Evolutionary conservation across 2,888 invertebrate genomes (phyloP), one percentile per base, ranked within the genome.

Genomic region (Rhyacophila evoluta): DNA sequence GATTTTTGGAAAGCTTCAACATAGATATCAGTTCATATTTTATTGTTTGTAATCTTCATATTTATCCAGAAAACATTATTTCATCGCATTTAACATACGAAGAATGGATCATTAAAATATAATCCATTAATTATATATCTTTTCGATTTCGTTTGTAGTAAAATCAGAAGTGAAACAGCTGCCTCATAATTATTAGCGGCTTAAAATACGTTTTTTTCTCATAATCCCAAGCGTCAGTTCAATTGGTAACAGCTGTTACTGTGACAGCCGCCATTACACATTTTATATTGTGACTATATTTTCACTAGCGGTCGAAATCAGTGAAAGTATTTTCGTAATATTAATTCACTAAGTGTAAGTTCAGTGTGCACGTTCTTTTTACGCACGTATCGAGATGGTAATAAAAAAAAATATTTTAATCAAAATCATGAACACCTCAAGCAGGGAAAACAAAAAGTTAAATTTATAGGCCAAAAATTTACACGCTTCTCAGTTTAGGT

Each of bases 291-390:
- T 55, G 25, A 55, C 55, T 19, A 55, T 55, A 5, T 5, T 33
- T 55, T 55, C 55, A 19, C 25, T 8, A 19, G 15, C 19, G 55
- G 19, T 19, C 55, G 55, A 55, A 19, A 19, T 55, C 55, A 55
- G 55, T 55, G 55, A 55, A 55, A 55, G 55, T 55, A 1, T 55
- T 55, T 55, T 55, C 55, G 55, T 55, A 55, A 55, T 55, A n/a
- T n/a, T n/a, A 55, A 55, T 41, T 19, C 15, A 41, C 19, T 55
- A 55, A 55, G 25, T 25, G 55, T 5, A 25, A 19, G 55, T 12
- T 41, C 15, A 1, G 41, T 41, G 6, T 41, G 41, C 41, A 15
- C 8, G 38, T 41, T 41, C 41, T 19, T 41, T 41, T 41, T 25
- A 55, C 55, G 55, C 55, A 55, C 55, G 55, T 55, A 6, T 12